These are phyloP conservation scores for Drosophila austrosaltans DNA, from an alignment of 2,888 invertebrate genomes.

Conservation along the genomic window DNA sequence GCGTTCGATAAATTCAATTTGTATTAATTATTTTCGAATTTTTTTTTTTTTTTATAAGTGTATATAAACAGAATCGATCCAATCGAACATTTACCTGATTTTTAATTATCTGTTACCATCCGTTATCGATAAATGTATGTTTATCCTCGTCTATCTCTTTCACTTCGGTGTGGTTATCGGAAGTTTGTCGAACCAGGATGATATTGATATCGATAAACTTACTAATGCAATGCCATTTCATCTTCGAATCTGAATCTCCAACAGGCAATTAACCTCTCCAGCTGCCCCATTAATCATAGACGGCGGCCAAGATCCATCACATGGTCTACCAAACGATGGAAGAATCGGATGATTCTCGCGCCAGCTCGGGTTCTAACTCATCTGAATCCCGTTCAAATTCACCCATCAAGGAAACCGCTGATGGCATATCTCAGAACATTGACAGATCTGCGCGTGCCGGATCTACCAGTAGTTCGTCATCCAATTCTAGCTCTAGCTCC, in stretches of 20 bases:
- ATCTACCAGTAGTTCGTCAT: conserved; percentile 69
- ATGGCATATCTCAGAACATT: neutral
- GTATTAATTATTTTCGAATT: neutral
- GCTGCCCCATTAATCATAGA: conserved; percentile 9
- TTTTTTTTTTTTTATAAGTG: neutral
- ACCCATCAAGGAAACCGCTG: conserved; percentile 56
- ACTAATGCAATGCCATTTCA: neutral
- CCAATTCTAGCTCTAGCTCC: conserved; percentile 77
- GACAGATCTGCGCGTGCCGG: conserved; percentile 73
- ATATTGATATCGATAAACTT: conserved; percentile 1
- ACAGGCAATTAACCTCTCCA: conserved; percentile 25
- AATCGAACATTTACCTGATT: conserved; percentile 8
- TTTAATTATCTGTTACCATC: neutral
- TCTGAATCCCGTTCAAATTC: conserved; percentile 84
- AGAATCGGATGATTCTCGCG: conserved; percentile 81
- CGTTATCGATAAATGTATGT: neutral
- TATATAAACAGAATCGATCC: neutral
- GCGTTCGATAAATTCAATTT: neutral
- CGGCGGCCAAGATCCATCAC: neutral
- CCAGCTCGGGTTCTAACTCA: conserved; percentile 79
- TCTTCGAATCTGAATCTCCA: conserved; percentile 29
- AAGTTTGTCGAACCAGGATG: conserved; percentile 7
- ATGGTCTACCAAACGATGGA: conserved; percentile 63
- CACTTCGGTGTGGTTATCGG: conserved; percentile 15
- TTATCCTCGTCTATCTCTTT: conserved; percentile 12